These are phyloP conservation scores for Ceratoteleas bidentatus DNA, from an alignment of 1,140 invertebrate genomes.

Conservation along the genomic window DNA sequence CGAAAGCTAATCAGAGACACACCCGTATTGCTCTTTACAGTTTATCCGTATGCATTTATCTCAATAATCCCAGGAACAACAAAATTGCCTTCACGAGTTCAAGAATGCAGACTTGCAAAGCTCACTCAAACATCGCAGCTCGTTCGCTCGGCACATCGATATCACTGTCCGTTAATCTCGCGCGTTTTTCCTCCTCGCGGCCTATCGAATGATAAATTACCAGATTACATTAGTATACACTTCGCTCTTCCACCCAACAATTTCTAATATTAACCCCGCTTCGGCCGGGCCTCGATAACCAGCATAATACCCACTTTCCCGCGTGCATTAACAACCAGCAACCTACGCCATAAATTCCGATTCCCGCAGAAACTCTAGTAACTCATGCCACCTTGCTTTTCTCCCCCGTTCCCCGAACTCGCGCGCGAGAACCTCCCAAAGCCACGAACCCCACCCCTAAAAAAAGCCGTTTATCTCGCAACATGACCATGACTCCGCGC, in stretches of 20 bases:
- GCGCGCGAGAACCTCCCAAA: constrained; percentile 35
- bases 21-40: too few relatives aligned
- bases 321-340: constrained; percentile 44
- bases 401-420: too few relatives aligned
- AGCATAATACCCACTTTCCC: constrained; percentile 43
- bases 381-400: constrained; percentile 49
- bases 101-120: constrained; percentile 1
- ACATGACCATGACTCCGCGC: constrained; percentile 48
- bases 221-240: constrained; percentile 47
- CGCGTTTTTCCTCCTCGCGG: constrained; percentile 7
- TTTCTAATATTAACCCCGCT: constrained; percentile 47
- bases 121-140: neutral
- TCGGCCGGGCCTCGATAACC: constrained; percentile 36
- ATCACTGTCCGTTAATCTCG: constrained; percentile 36
- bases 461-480: constrained; percentile 53
- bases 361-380: constrained; percentile 51
- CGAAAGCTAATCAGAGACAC: too few relatives aligned
- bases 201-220: constrained; percentile 48
- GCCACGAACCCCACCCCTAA: constrained; percentile 45
- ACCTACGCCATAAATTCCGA: constrained; percentile 43
- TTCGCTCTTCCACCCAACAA: constrained; percentile 32
- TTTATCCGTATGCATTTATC: too few relatives aligned
- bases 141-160: constrained; percentile 12
- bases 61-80: constrained; percentile 1
- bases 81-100: neutral